Evolutionary conservation across 1,140 invertebrate genomes (phyloP).

Genomic region (Wasmannia auropunctata): DNA sequence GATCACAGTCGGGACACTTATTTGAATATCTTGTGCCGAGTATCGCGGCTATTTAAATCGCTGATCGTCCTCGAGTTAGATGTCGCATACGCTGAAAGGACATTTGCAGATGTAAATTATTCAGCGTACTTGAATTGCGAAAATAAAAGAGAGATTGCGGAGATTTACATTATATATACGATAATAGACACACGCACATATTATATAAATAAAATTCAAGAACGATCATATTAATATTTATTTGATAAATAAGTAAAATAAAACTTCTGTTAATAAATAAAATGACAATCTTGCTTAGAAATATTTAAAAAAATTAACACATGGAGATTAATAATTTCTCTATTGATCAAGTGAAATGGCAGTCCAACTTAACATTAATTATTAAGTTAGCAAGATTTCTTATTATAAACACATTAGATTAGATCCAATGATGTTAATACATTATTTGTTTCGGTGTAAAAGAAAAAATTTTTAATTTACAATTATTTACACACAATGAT

Average conservation of each 20-base stretch:
- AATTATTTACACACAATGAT: neutral
- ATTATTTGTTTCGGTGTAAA: neutral
- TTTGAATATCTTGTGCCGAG: neutral
- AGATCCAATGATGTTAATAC: neutral
- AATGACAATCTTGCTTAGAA: neutral
- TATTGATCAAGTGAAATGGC: neutral
- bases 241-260: neutral
- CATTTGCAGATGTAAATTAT: constrained; percentile 8
- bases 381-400: neutral
- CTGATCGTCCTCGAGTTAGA: neutral
- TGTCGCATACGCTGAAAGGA: neutral
- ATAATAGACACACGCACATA: neutral
- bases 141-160: neutral
- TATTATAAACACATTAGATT: no score
- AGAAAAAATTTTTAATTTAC: neutral
- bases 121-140: neutral
- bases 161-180: neutral
- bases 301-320: neutral
- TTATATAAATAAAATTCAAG: neutral
- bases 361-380: neutral
- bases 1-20: neutral
- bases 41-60: neutral
- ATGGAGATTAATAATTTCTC: neutral
- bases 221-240: neutral
- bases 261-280: neutral